Base-by-base conservation (phyloP, 2,888 invertebrate species). In the Gisinianus flammeolus region DNA sequence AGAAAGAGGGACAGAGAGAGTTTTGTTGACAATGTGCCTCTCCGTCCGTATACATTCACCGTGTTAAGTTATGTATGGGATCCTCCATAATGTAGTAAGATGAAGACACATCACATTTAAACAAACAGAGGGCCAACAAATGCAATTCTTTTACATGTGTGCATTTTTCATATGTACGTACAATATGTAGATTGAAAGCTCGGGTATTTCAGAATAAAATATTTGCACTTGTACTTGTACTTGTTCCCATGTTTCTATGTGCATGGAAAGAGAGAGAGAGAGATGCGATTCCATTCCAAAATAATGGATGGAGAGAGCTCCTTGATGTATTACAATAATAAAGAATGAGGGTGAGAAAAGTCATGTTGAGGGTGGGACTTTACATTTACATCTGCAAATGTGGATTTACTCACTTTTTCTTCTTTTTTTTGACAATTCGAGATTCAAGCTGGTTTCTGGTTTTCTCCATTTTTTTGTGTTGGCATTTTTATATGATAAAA, bases 51-150 rank as follows among this genome's bases (percentile, higher is more conserved):
- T 58, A 22, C 24, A n/a, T 22, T 24, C 22, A 22, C 56, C 56
- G n/a, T 44, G 44, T 44, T 44, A 44, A 44, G 44, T 44, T 44
- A 44, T 44, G 44, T 44, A 44, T 44, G 44, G 44, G 44, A 44
- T 44, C 6, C 10, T 62, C 62, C 62, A 62, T 62, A 62, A 62
- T 62, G 62, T 62, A 62, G 24, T 62, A 62, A 62, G 62, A 62
- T 62, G 62, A 62, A 62, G 62, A 62, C 28, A 62, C 26, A 62
- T 62, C 28, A 62, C 62, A 62, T 62, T 62, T 26, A 26, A 62
- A 58, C 44, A 44, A 44, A 44, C 44, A 44, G 44, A 44, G 19
- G 44, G 8, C 44, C 12, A 44, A 44, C 44, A 44, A 44, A 44
- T 44, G 44, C 44, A 44, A 44, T 6, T 16, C 44, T 16, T 44